phyloP scores from a whole-genome alignment of 2,797 vertebrate genomes.

The Sciurus carolinensis region DNA sequence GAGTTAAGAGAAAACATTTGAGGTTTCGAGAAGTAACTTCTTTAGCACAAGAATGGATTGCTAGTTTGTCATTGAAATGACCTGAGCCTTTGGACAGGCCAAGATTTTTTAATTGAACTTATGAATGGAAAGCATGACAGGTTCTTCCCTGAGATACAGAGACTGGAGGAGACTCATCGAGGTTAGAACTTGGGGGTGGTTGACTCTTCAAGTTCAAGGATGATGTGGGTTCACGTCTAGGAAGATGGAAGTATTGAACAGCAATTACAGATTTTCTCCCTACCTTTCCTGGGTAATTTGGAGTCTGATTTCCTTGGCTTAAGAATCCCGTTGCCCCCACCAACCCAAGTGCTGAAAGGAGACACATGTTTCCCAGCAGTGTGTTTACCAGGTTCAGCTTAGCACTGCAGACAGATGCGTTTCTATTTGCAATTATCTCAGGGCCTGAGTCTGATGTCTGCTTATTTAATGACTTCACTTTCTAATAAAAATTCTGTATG shows the following conservation, averaged over 20 bases:
- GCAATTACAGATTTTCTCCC: not conserved
- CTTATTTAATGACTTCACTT: constrained; percentile 83
- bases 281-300: not conserved
- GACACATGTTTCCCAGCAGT: not conserved
- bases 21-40: not conserved
- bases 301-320: not conserved
- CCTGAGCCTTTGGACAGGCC: not conserved
- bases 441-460: constrained; percentile 74
- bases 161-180: not conserved
- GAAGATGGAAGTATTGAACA: not conserved
- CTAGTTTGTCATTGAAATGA: not conserved
- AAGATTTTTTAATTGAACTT: not conserved
- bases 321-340: not conserved
- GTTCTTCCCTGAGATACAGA: not conserved
- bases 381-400: not conserved
- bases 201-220: not conserved
- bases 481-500: constrained; percentile 80
- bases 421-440: constrained; percentile 74
- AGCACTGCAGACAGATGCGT: constrained; percentile 9
- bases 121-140: not conserved
- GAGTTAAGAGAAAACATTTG: constrained; percentile 16
- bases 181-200: not conserved
- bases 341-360: not conserved
- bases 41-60: not conserved
- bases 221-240: not conserved